Base-by-base conservation (phyloP, 2,797 vertebrate genomes). In the Hyperoplus immaculatus region DNA sequence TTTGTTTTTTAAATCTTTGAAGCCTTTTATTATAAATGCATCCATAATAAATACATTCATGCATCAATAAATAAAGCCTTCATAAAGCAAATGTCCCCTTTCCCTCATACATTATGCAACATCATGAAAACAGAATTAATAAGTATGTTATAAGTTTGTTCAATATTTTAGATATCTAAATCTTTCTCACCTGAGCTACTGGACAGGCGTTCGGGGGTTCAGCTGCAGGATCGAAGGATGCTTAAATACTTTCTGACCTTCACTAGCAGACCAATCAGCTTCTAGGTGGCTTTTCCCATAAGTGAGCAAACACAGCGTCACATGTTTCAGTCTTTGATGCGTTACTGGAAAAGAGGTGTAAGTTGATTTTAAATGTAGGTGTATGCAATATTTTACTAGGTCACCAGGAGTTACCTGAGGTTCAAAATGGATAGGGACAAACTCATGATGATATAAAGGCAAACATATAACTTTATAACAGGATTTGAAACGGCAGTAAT, bases 251-350 rank as follows among this genome's bases (percentile, higher is more conserved):
- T 73, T 51, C 29, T 38, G 1, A 41, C 29, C 12, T 41, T n/a
- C 42, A 14, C 16, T 10, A 3, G 51, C 3, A 10, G 61, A 80
- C 82, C 82, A 85, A 87, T 85, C 69, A 73, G 80, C 59, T 58
- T 70, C 29, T 7, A 18, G 56, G 4, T 63, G 12, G 38, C 49
- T 56, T 74, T 66, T 63, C 12, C 21, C 14, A 69, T 53, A 58
- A 47, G 12, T 43, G 55, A 70, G 4, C 46, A 72, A 69, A 50
- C 18, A 47, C 43, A 43, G 15, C 4, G 1, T 47, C 67, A 67
- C 5, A 4, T 60, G 64, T 45, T 55, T 39, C 16, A 12, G 4
- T 15, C 29, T 58, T 47, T 59, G 15, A 7, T 54, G 41, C 53
- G 46, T n/a, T 21, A 50, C 58, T 62, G 15, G 21, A 47, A 56